These are phyloP conservation scores for Coelopa frigida DNA, from an alignment of 1,140 invertebrate species.

Conservation along the genomic window DNA sequence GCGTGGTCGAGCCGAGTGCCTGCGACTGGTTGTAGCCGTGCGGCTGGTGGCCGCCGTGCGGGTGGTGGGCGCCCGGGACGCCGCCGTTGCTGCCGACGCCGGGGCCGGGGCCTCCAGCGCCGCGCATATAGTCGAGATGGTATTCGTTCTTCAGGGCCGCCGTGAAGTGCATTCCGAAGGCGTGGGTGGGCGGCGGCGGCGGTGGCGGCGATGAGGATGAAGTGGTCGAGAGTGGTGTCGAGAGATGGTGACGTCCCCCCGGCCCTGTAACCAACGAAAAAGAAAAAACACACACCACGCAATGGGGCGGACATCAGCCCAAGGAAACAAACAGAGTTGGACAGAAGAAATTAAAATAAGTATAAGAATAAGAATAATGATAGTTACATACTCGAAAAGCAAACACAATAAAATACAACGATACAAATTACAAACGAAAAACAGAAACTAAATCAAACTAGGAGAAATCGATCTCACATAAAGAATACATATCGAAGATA, in stretches of 20 bases:
- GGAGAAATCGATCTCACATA: no score
- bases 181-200: conserved; percentile 31
- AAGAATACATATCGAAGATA: no score
- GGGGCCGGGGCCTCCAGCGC: no score
- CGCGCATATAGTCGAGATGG: conserved; percentile 35
- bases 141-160: conserved; percentile 38
- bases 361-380: not conserved
- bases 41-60: conserved; percentile 20
- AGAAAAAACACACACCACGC: conserved; percentile 45
- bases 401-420: no score
- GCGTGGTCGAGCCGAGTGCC: not conserved
- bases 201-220: conserved; percentile 33
- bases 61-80: conserved; percentile 23
- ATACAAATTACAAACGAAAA: no score
- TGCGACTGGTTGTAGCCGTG: conserved; percentile 12
- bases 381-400: no score
- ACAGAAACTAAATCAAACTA: no score
- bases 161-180: conserved; percentile 36
- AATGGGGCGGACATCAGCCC: conserved; percentile 45
- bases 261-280: conserved; percentile 43
- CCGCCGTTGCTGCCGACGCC: conserved; percentile 19
- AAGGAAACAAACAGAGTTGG: conserved; percentile 19
- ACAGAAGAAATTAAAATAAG: conserved; percentile 3
- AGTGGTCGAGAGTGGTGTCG: conserved; percentile 31
- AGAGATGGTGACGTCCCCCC: conserved; percentile 33